Evolutionary conservation across 2,113 vertebrate species (phyloP).

Genomic region (Trichomycterus rosablanca): DNA sequence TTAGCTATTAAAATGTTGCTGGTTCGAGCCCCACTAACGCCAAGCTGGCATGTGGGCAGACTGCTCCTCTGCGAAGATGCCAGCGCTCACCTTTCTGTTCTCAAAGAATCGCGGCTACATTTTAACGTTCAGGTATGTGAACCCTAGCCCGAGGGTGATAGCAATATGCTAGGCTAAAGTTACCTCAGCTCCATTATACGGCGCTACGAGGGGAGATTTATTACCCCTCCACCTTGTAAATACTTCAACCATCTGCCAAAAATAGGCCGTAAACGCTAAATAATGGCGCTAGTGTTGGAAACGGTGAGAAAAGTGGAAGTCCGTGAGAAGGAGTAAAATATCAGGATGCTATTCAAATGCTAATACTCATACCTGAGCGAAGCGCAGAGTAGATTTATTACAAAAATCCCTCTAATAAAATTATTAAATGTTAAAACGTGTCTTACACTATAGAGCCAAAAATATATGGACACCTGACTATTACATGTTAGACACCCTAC

Average conservation of each 20-base stretch:
- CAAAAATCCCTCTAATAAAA: no score
- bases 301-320: no score
- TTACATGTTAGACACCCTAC: no score
- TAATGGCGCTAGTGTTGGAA: background rate
- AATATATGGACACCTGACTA: no score
- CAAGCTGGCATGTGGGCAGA: no score
- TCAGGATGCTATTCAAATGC: background rate
- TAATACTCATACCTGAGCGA: no score
- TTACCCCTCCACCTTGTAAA: slow-evolving; percentile 24
- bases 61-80: no score
- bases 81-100: background rate
- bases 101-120: slow-evolving; percentile 20
- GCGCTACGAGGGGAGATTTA: slow-evolving; percentile 26
- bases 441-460: no score
- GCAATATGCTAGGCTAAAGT: slow-evolving; percentile 29
- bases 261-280: background rate
- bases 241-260: slow-evolving; percentile 8
- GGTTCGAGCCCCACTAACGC: no score
- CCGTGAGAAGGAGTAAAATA: background rate
- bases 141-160: slow-evolving; percentile 21
- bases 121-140: slow-evolving; percentile 20
- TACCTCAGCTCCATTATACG: slow-evolving; percentile 23
- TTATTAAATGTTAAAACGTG: no score
- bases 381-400: no score
- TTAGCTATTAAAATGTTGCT: no score